These are phyloP conservation scores for Sphyrna mokarran DNA, from an alignment of 2,113 vertebrate species.

Conservation along the genomic window DNA sequence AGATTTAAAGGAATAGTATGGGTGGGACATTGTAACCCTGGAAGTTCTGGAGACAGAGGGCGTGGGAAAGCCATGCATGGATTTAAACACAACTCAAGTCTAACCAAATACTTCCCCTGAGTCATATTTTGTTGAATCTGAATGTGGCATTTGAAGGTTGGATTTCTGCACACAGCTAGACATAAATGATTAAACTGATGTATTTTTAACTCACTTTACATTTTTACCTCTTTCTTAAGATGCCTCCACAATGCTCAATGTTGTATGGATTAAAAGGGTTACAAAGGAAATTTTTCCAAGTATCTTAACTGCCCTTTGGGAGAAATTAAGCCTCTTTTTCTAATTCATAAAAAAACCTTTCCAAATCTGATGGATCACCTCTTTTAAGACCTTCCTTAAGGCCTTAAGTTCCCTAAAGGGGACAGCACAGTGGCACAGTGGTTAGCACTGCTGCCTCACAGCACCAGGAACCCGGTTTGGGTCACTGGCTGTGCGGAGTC, in stretches of 20 bases:
- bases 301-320: background rate
- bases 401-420: no score
- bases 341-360: background rate
- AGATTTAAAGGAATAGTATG: background rate
- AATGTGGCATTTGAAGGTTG: background rate
- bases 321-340: background rate
- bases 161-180: background rate
- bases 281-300: background rate
- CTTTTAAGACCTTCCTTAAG: background rate
- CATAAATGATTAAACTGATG: background rate
- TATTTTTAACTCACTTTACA: constrained; percentile 8
- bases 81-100: background rate
- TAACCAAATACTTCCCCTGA: background rate
- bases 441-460: no score
- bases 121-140: background rate
- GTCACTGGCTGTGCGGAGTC: no score
- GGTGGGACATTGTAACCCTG: background rate
- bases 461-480: no score
- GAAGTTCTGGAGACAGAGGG: background rate
- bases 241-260: background rate
- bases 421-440: no score
- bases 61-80: background rate
- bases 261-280: background rate
- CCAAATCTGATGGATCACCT: background rate
- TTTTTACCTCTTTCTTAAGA: background rate